phyloP scores from a whole-genome alignment of 2,797 vertebrate genomes.

The Fundulus diaphanus region DNA sequence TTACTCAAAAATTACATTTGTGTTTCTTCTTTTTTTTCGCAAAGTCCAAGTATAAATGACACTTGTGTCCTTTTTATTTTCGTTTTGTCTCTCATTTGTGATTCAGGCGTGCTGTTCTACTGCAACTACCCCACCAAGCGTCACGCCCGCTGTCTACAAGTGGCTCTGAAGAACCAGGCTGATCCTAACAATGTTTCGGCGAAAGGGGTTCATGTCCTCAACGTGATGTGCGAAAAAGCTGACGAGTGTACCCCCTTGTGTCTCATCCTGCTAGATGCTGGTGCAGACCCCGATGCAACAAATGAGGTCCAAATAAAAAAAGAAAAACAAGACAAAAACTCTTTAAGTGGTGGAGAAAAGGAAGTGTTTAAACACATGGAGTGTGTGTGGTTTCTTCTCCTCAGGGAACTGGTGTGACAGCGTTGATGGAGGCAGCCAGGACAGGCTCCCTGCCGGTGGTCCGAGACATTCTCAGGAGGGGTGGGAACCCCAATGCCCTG shows the following conservation, averaged over 20 bases:
- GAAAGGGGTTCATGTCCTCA: conserved; percentile 85
- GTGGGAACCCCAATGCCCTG: conserved; percentile 82
- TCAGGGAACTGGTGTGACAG: conserved; percentile 88
- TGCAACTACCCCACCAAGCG: conserved; percentile 87
- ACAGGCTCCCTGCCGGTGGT: conserved; percentile 83
- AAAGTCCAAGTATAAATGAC: neutral
- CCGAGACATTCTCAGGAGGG: conserved; percentile 84
- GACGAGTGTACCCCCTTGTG: conserved; percentile 82
- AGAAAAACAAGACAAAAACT: neutral
- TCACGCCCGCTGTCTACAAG: conserved; percentile 84
- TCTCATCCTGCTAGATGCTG: conserved; percentile 85
- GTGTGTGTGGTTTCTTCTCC: neutral
- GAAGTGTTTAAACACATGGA: neutral
- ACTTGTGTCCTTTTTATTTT: neutral
- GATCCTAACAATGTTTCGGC: conserved; percentile 86
- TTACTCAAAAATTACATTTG: neutral
- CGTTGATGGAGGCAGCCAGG: conserved; percentile 89
- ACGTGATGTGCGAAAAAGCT: conserved; percentile 87
- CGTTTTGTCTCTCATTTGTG: neutral
- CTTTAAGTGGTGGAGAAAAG: no score
- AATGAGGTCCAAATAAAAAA: conserved; percentile 70
- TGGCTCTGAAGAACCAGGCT: conserved; percentile 84
- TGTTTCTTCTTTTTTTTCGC: no score
- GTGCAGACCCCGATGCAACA: conserved; percentile 86
- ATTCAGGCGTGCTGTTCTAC: conserved; percentile 90